A percentile compares a stretch with the other conserved stretches of the same genome.
Evolutionary conservation across 2,888 invertebrate species (phyloP).

Genomic region (Hydroisotoma schaefferi): DNA sequence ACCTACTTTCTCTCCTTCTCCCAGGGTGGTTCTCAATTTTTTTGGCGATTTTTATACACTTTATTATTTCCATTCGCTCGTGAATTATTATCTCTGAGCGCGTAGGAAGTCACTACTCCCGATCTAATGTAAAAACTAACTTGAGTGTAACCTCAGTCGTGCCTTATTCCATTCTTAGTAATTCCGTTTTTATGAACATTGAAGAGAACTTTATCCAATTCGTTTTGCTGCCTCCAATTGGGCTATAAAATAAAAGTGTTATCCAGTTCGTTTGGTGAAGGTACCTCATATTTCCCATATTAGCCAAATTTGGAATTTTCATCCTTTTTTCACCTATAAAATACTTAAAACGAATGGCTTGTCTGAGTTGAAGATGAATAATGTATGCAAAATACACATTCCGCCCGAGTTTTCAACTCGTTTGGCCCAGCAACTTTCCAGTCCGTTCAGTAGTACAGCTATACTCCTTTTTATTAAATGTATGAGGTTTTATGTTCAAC

Average conservation of each 20-base stretch:
- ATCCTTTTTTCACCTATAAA: background rate
- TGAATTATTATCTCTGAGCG: background rate
- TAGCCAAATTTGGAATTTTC: background rate
- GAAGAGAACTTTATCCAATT: too few species aligned
- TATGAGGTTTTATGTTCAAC: too few species aligned
- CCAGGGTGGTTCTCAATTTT: constrained; percentile 19
- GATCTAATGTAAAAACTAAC: too few species aligned
- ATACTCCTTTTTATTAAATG: too few species aligned
- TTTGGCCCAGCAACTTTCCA: background rate
- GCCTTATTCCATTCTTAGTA: too few species aligned
- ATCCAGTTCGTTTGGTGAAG: too few species aligned
- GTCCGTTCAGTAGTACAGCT: too few species aligned
- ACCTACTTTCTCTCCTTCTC: background rate
- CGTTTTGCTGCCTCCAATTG: too few species aligned
- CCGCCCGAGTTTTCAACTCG: background rate
- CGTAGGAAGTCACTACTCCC: background rate
- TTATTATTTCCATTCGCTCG: constrained; percentile 1
- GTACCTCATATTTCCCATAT: constrained; percentile 9
- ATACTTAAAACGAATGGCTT: constrained; percentile 7
- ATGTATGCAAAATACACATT: too few species aligned
- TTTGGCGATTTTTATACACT: constrained; percentile 13
- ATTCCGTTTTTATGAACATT: too few species aligned
- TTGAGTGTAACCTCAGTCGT: too few species aligned
- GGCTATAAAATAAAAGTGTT: too few species aligned
- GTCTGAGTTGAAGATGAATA: constrained; percentile 2